These are phyloP conservation scores for Ganaspis brasiliensis DNA, from an alignment of 2,888 invertebrate species.

Conservation along the genomic window DNA sequence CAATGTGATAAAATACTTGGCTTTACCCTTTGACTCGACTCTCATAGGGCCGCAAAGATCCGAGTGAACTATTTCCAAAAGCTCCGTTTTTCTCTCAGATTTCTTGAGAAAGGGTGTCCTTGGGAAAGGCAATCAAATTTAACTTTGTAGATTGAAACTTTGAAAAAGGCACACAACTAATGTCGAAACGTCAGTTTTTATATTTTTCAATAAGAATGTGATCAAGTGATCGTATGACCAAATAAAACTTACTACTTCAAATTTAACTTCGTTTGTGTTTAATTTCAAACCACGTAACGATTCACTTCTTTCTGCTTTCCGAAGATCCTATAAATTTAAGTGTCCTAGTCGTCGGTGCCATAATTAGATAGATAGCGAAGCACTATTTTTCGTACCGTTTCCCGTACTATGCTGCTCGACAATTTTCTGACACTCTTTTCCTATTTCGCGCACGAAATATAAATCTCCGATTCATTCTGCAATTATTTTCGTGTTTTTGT, in stretches of 20 bases:
- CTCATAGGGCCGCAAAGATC: slow-evolving; percentile 63
- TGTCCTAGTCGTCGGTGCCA: neutral
- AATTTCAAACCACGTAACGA: slow-evolving; percentile 28
- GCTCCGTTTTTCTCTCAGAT: neutral
- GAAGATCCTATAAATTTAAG: no score
- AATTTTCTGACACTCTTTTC: neutral
- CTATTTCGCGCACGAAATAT: neutral
- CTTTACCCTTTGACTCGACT: slow-evolving; percentile 53
- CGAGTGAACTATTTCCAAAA: slow-evolving; percentile 60
- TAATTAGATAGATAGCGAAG: neutral
- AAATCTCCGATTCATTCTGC: neutral
- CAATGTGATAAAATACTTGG: slow-evolving; percentile 22
- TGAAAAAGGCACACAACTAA: no score
- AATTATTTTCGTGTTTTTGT: neutral
- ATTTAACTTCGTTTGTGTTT: no score
- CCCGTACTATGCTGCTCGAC: neutral
- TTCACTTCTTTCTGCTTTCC: slow-evolving; percentile 13
- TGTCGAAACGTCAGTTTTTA: no score
- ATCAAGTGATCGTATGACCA: no score
- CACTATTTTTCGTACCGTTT: no score
- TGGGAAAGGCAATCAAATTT: slow-evolving; percentile 43
- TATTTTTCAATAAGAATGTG: no score
- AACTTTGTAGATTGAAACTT: no score
- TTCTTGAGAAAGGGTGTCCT: slow-evolving; percentile 46
- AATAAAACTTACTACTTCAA: no score